phyloP scores from a whole-genome alignment of 92 coral and sea anemone species.

The Anthopleura xanthogrammica region DNA sequence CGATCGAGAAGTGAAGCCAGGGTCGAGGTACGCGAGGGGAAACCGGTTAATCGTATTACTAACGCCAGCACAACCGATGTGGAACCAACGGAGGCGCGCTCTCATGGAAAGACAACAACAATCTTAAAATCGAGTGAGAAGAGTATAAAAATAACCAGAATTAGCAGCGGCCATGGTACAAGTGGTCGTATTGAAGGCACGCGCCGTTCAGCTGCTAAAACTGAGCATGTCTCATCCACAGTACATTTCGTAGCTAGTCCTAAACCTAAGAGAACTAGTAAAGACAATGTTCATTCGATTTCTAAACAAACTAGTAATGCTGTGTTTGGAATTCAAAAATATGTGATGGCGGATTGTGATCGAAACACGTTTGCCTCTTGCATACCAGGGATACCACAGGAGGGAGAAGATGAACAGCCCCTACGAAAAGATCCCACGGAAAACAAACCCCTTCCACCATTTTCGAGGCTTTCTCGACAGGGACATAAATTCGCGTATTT shows the following conservation, averaged over 20 bases:
- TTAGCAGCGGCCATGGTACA: conserved; percentile 65
- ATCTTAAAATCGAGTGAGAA: conserved; percentile 64
- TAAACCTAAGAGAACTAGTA: conserved; percentile 12
- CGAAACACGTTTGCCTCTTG: conserved; percentile 61
- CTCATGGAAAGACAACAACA: conserved; percentile 54
- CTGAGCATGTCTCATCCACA: conserved; percentile 49
- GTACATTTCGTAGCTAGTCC: conserved; percentile 42
- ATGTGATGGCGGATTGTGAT: conserved; percentile 58
- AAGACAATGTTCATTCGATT: conserved; percentile 21
- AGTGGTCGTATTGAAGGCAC: conserved; percentile 31
- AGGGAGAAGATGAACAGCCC: conserved; percentile 65
- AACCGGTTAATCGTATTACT: conserved; percentile 54
- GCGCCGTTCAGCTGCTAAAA: conserved; percentile 12
- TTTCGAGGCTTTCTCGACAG: conserved; percentile 43
- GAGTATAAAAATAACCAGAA: conserved; percentile 58
- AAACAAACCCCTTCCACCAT: conserved; percentile 54
- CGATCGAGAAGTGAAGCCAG: conserved; percentile 66
- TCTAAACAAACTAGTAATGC: conserved; percentile 22
- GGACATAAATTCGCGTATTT: conserved; percentile 50
- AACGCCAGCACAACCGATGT: conserved; percentile 59
- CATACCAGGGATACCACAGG: conserved; percentile 89
- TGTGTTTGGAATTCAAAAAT: conserved; percentile 29
- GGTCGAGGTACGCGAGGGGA: conserved; percentile 54
- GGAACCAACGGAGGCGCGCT: conserved; percentile 85
- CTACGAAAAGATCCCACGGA: conserved; percentile 70